Conservation (phyloP, 2,797 vertebrate species). For the Acrossocheilus wenchowensis region DNA sequence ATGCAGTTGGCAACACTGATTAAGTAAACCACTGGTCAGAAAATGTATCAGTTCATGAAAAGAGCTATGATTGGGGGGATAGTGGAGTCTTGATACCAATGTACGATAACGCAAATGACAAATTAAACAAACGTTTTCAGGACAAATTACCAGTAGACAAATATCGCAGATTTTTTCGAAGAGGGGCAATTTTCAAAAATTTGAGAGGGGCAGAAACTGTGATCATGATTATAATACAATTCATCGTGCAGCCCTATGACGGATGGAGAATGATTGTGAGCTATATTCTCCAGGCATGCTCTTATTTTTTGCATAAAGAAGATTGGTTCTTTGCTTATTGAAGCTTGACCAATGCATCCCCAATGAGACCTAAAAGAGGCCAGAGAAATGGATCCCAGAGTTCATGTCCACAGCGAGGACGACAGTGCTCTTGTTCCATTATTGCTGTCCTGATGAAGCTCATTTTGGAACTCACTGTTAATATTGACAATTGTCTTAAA, state of each 20-base stretch:
- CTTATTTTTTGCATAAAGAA: conserved; percentile 48
- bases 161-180: not conserved
- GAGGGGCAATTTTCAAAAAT: too few relatives aligned
- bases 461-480: conserved; percentile 1
- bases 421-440: conserved; percentile 53
- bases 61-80: not conserved
- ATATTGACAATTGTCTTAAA: not conserved
- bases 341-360: conserved; percentile 29
- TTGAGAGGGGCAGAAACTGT: not conserved
- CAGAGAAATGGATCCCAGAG: conserved; percentile 42
- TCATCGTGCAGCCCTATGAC: not conserved
- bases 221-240: not conserved
- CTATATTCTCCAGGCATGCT: conserved; percentile 48
- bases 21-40: not conserved
- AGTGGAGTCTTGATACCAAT: not conserved
- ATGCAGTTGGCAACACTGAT: not conserved
- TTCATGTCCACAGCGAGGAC: conserved; percentile 47
- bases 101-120: not conserved
- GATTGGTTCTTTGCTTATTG: conserved; percentile 32
- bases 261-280: conserved; percentile 9
- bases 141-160: not conserved
- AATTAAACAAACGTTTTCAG: not conserved
- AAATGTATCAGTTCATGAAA: not conserved
- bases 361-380: conserved; percentile 15
- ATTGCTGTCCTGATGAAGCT: conserved; percentile 54